phyloP scores from a whole-genome alignment of 2,888 invertebrate species.

The Drosophila mulleri region DNA sequence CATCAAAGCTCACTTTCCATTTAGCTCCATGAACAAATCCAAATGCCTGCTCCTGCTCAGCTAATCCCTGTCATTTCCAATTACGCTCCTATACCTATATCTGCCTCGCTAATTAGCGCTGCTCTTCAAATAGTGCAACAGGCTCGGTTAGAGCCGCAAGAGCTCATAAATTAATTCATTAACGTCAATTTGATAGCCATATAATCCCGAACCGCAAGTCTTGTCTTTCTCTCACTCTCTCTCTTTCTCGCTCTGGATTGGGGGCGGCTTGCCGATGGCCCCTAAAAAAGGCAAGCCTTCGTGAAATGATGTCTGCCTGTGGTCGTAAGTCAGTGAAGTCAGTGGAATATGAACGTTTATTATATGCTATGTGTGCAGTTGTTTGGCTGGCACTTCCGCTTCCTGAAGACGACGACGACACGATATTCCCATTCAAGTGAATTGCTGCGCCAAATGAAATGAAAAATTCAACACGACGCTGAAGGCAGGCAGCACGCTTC shows the following conservation, averaged over 20 bases:
- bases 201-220: conserved; percentile 60
- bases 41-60: not conserved
- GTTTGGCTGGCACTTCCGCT: conserved; percentile 78
- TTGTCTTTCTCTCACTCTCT: conserved; percentile 2
- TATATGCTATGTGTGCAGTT: conserved; percentile 72
- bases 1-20: not conserved
- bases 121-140: conserved; percentile 42
- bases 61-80: conserved; percentile 32
- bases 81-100: conserved; percentile 12
- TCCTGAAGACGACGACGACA: conserved; percentile 75
- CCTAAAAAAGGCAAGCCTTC: conserved; percentile 13
- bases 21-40: conserved; percentile 14
- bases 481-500: conserved; percentile 53
- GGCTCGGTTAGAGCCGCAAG: conserved; percentile 53
- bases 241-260: conserved; percentile 1
- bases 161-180: conserved; percentile 80
- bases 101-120: conserved; percentile 44
- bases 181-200: conserved; percentile 77
- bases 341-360: conserved; percentile 70
- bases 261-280: conserved; percentile 29
- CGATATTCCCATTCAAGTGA: conserved; percentile 82
- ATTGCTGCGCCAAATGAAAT: conserved; percentile 83
- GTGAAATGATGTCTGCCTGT: conserved; percentile 45
- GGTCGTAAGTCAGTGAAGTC: conserved; percentile 39
- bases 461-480: conserved; percentile 81